Base-by-base conservation (phyloP, 2,113 vertebrate species). In the Catharus fuscescens region DNA sequence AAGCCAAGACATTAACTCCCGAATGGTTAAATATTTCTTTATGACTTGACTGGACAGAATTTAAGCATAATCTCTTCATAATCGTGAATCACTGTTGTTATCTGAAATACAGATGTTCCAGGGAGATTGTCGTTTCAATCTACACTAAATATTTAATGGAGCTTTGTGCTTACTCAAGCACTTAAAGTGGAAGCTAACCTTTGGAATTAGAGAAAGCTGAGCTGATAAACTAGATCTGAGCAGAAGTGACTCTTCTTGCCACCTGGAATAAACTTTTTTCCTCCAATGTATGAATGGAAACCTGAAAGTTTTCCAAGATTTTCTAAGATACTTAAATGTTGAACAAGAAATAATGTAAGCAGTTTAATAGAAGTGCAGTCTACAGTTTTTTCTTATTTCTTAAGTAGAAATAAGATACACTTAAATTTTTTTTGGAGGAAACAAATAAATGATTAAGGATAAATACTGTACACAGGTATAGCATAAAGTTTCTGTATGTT, bases 91-190 rank as follows among this genome's bases (percentile, higher is more conserved):
- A 86, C 20, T 25, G 14, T 64, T 91, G 31, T 88, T 83, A 47
- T 54, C 44, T 56, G 31, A 88, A 72, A 38, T 76, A 67, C 26
- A 29, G 40, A 50, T 94, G 76, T 91, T 92, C 83, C 59, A 64
- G 57, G 34, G 71, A 91, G 76, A 72, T 80, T 91, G 28, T 62
- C 48, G 54, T 79, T 90, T 94, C 48, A 47, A 5, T 91, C 73
- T 74, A 73, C 72, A 86, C 23, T 53, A 77, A 83, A 52, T 92
- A 69, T 52, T 76, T 83, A 14, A 24, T 53, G 36, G 54, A 86
- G 18, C 44, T 95, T 91, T 88, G 36, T 82, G 87, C 84, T 95
- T 86, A 72, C 54, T 88, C n/a, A 88, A 86, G 59, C 62, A 83
- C 62, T 76, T 80, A 13, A 73, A 47, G 32, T 50, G 38, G 57